Percentiles rank a stretch among this genome's conserved stretches.
Evolutionary conservation across 2,113 vertebrate species (phyloP).

Genomic region (Ploceus nigricollis): DNA sequence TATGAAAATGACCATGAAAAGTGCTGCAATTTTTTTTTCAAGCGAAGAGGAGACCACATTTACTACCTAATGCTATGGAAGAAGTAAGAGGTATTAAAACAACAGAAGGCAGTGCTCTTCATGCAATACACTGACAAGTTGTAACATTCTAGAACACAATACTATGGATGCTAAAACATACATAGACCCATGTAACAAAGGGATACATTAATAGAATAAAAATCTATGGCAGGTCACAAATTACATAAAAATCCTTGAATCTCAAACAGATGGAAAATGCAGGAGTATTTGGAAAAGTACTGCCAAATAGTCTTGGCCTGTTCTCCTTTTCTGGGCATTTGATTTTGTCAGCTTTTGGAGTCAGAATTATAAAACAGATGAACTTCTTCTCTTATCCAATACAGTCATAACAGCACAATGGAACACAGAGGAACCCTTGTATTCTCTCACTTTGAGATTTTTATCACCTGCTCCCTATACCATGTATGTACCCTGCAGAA

Average conservation of each 20-base stretch:
- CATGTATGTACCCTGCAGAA: neutral
- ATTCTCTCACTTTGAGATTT: neutral
- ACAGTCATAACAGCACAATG: neutral
- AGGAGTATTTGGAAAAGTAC: neutral
- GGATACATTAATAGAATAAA: neutral
- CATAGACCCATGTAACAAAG: neutral
- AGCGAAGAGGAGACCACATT: neutral
- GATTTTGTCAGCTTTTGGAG: neutral
- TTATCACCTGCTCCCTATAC: neutral
- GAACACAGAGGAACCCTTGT: neutral
- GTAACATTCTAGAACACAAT: neutral
- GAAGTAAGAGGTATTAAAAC: neutral
- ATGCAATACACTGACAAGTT: neutral
- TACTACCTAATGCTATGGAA: neutral
- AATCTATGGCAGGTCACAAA: neutral
- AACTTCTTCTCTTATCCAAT: neutral
- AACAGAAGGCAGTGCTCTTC: neutral
- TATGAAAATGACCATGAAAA: neutral
- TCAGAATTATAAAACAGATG: neutral
- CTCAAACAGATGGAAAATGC: neutral
- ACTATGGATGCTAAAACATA: neutral
- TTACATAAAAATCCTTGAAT: neutral
- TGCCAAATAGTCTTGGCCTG: neutral
- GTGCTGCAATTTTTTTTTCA: neutral
- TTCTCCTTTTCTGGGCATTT: neutral